These are phyloP conservation scores for Lophius americanus DNA, from an alignment of 2,797 vertebrate species.

Conservation along the genomic window DNA sequence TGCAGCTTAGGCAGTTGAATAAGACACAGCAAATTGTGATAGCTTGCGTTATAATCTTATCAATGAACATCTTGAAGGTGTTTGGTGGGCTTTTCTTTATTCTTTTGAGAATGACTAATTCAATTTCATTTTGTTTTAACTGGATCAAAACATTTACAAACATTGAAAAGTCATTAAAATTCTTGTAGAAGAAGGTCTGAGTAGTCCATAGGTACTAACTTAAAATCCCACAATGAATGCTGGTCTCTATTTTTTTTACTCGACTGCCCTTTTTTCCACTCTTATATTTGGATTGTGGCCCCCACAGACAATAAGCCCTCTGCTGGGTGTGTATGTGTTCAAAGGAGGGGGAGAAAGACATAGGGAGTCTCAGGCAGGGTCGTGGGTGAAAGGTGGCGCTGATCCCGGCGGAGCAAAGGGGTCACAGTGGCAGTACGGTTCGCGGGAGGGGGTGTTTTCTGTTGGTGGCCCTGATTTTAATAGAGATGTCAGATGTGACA, in stretches of 20 bases:
- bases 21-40: background rate
- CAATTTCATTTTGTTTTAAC: slow-evolving; percentile 5
- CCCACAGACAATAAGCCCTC: slow-evolving; percentile 68
- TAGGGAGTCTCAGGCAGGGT: slow-evolving; percentile 65
- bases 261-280: slow-evolving; percentile 53
- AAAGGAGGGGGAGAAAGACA: slow-evolving; percentile 42
- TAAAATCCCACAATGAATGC: background rate
- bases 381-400: slow-evolving; percentile 71
- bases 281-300: slow-evolving; percentile 62
- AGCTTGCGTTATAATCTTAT: slow-evolving; percentile 1
- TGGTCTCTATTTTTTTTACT: slow-evolving; percentile 36
- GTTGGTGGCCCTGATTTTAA: slow-evolving; percentile 76
- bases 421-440: slow-evolving; percentile 67
- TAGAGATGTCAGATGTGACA: slow-evolving; percentile 85
- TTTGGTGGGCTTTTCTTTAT: background rate
- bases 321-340: slow-evolving; percentile 40
- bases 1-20: background rate
- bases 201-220: background rate
- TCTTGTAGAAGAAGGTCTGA: background rate
- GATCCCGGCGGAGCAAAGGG: slow-evolving; percentile 74
- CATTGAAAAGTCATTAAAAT: background rate
- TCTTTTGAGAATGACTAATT: slow-evolving; percentile 5
- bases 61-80: background rate
- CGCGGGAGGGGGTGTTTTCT: slow-evolving; percentile 55
- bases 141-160: background rate